Base-by-base conservation (phyloP, 2,113 vertebrate genomes). In the Terrapene triunguis region DNA sequence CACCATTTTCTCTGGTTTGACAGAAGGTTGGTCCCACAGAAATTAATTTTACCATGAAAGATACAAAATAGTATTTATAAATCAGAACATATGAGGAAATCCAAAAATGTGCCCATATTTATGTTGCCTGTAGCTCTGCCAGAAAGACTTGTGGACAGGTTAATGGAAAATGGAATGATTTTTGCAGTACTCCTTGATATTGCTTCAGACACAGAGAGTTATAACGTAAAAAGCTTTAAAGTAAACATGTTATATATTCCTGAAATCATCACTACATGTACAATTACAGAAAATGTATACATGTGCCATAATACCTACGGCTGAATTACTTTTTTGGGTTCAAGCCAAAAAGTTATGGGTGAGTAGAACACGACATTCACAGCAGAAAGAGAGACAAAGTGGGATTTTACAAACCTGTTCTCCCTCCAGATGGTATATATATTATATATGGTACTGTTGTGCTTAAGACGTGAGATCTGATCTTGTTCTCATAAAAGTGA, bases 31-130 rank as follows among this genome's bases (percentile, higher is more conserved):
- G 8, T 78, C 38, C 29, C 53, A 42, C 54, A 85, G 57, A 44
- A 88, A 91, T 50, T 92, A 78, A 44, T 72, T 80, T 95, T 82
- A n/a, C 8, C 85, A 85, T 93, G 48, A 84, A 89, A 92, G 59
- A 96, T 76, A 85, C 88, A 32, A 88, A 94, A 91, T 13, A 82
- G 11, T 59, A 85, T 59, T 94, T 86, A 53, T 89, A 93, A 96
- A 92, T 88, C 50, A 89, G 82, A 95, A 90, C 72, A 97, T 96
- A 94, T 97, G 92, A 92, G 50, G 55, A 95, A 93, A 5, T 17
- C 19, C 24, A 62, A 32, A 55, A 85, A 81, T n/a, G 32, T 24
- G 54, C 16, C 29, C 32, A 48, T 82, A 25, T 82, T 89, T 82
- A 74, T n/a, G 21, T 69, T 78, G 24, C 32, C 44, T 95, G 88